Base-by-base conservation (phyloP, 2,113 vertebrate genomes). In the Recurvirostra avosetta region DNA sequence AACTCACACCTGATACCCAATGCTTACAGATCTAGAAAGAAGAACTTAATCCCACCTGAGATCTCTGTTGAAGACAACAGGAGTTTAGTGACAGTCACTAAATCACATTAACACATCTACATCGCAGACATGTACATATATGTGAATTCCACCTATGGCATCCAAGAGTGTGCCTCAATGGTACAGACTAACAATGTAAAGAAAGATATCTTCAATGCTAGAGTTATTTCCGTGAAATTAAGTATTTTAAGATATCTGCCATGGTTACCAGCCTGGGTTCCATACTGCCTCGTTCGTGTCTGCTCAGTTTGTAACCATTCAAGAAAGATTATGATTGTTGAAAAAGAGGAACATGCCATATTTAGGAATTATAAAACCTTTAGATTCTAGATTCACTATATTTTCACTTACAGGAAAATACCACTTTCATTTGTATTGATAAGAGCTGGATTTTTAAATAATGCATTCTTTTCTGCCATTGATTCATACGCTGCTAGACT, bases 111-210 rank as follows among this genome's bases (percentile, higher is more conserved):
- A 58, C 5, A 34, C 5, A 34, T n/a, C 34, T 50, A 32, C 3
- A 0, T 11, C 38, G 22, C n/a, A 92, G 45, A 38, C 2, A 3
- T 36, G 23, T 19, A 34, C 1, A 0, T 68, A 29, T 12, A 22
- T 43, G 16, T 56, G 38, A 88, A 83, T 88, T 86, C 59, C 38
- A 83, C 29, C 34, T 50, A 20, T 62, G 20, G 3, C 47, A 76
- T 36, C 25, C 29, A 73, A 34, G 41, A 49, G 2, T 14, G 9
- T 66, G 26, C 38, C 47, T 80, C 18, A 41, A 1, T 40, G 59
- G 12, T 68, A 53, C 20, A 58, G 22, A 50, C 26, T 45, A 76
- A 49, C 11, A 66, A 27, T 18, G 4, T 50, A 62, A 80, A 59
- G 20, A 70, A 81, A 83, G 9, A 5, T 50, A 40, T 15, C 5